Evolutionary conservation across 92 coral and sea anemone species (phyloP), one percentile per base, ranked within the genome.

Genomic region (Palythoa grandiflora): DNA sequence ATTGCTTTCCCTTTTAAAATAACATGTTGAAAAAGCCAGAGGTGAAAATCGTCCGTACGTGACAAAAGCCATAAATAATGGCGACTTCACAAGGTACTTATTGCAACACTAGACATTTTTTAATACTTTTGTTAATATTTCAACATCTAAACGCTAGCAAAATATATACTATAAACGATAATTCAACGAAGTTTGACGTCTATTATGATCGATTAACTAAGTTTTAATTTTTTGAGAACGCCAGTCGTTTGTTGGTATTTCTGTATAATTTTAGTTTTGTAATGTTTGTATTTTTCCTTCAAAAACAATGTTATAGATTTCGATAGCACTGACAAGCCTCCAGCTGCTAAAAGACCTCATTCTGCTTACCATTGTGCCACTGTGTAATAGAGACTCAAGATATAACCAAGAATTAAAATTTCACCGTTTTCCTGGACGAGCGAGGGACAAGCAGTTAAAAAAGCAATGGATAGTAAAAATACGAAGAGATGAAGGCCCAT

Each of bases 401-500:
- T 80, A 80, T 57, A 10, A 80, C 51, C 9, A 68, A 9, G 50
- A 53, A 14, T 39, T 80, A 60, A 53, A 57, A 12, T 80, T 80
- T 38, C 85, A 80, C 21, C 85, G 73, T 65, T 13, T 80, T 19
- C 85, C 73, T 36, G 85, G 85, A 21, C 74, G 71, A 52, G 53
- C 70, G 47, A 80, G 50, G 73, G 47, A 80, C 71, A 28, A 53
- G 28, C 38, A 80, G 73, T 13, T 60, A 65, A 80, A 36, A 20
- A 80, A 80, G 73, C 70, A 60, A 60, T 80, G 85, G 85, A 63
- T 80, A 11, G 73, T 60, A 57, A 80, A 80, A 68, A 80, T 80
- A 53, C 85, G 85, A 80, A 60, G 85, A 80, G 85, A 80, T 65
- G 73, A 19, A 59, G 85, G 85, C 36, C 85, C 48, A 37, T 21